phyloP scores from a whole-genome alignment of 2,888 invertebrate species.

The Andrena haemorrhoa region DNA sequence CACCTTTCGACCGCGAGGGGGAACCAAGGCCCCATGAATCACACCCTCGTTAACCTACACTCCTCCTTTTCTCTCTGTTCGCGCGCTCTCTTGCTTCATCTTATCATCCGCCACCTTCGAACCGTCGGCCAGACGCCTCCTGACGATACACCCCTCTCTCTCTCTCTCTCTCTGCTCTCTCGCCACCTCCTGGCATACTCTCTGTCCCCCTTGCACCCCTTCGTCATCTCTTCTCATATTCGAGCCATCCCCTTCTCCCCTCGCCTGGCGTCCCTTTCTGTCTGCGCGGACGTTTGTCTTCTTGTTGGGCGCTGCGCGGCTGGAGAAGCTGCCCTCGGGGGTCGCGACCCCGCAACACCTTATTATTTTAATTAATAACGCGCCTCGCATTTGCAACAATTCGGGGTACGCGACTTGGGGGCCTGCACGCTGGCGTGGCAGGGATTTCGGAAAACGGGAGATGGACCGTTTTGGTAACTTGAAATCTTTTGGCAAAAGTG shows the following conservation, averaged over 20 bases:
- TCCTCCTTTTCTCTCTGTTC: slow-evolving; percentile 54
- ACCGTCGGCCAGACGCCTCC: slow-evolving; percentile 58
- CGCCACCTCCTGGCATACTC: slow-evolving; percentile 5
- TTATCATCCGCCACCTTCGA: slow-evolving; percentile 62
- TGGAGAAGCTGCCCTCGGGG: slow-evolving; percentile 49
- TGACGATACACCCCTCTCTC: slow-evolving; percentile 42
- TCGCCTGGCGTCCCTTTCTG: slow-evolving; percentile 26
- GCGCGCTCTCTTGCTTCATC: slow-evolving; percentile 42
- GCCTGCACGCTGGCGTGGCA: neutral
- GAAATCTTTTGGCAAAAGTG: no score
- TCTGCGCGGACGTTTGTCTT: slow-evolving; percentile 53
- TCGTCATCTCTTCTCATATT: slow-evolving; percentile 35
- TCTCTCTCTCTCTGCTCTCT: slow-evolving; percentile 10
- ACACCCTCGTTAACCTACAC: slow-evolving; percentile 83
- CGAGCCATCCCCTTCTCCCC: slow-evolving; percentile 12
- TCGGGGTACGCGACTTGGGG: neutral
- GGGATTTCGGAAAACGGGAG: neutral
- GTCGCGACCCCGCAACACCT: slow-evolving; percentile 73
- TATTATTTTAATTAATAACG: slow-evolving; percentile 64
- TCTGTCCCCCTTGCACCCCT: neutral
- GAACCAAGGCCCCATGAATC: slow-evolving; percentile 82
- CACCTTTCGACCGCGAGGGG: slow-evolving; percentile 77
- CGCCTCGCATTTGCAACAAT: slow-evolving; percentile 22
- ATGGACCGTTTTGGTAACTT: no score
- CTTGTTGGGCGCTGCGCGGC: slow-evolving; percentile 8